Evolutionary conservation across 1,140 invertebrate species (phyloP).

Genomic region (Dendrolimus punctatus): DNA sequence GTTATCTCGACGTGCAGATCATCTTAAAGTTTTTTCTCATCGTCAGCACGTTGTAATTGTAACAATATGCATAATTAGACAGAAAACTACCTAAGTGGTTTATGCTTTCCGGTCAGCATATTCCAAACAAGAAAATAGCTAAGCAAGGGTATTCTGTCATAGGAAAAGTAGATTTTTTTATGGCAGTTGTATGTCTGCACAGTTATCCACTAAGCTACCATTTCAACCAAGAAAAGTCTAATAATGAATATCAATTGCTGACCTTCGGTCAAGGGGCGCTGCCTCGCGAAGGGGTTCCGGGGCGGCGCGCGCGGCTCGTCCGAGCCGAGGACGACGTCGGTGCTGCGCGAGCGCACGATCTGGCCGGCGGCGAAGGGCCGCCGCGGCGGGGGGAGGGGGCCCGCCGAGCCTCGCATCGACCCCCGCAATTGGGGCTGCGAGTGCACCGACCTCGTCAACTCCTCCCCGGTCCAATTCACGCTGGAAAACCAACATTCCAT

Average conservation of each 20-base stretch:
- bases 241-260: neutral
- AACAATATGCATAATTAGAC: no score
- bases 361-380: slow-evolving; percentile 19
- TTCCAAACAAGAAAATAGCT: no score
- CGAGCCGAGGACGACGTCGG: slow-evolving; percentile 25
- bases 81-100: no score
- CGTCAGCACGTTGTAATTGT: no score
- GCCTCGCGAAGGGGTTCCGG: slow-evolving; percentile 30
- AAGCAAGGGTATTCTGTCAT: no score
- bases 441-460: slow-evolving; percentile 28
- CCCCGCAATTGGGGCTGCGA: slow-evolving; percentile 38
- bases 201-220: no score
- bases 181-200: no score
- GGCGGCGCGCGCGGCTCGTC: slow-evolving; percentile 35
- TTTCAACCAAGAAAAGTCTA: neutral
- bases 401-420: slow-evolving; percentile 21
- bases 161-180: no score
- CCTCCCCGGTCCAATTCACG: slow-evolving; percentile 52
- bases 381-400: slow-evolving; percentile 34
- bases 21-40: no score
- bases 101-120: no score
- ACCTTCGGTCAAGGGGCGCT: slow-evolving; percentile 32
- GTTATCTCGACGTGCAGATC: no score
- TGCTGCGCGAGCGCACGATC: slow-evolving; percentile 42
- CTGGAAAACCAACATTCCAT: slow-evolving; percentile 18